Conservation (phyloP, 2,888 invertebrate species). For the Polyploca ridens region DNA sequence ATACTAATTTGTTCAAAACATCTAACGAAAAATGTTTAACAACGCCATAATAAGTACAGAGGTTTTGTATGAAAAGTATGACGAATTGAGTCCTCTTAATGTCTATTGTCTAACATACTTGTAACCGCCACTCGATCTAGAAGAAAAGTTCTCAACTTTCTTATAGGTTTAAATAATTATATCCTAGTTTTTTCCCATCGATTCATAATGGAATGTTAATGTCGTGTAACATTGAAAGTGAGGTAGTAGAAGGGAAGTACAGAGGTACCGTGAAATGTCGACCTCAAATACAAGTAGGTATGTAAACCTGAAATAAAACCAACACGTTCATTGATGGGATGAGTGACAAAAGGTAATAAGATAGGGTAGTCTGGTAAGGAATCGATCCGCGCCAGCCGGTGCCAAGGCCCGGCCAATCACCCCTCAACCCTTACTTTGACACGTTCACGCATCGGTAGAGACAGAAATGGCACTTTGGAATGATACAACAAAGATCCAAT, state of each 20-base stretch:
- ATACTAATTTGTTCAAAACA: no score
- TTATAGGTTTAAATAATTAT: no score
- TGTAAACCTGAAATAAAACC: constrained; percentile 29
- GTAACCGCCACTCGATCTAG: no score
- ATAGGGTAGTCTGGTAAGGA: constrained; percentile 46
- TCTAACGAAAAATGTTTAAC: no score
- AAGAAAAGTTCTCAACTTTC: no score
- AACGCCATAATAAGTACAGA: no score
- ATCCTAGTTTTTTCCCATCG: no score
- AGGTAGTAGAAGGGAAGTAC: not conserved
- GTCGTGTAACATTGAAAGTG: not conserved
- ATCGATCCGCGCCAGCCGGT: constrained; percentile 75
- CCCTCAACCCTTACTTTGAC: constrained; percentile 52
- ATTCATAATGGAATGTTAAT: no score
- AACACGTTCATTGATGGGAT: constrained; percentile 48
- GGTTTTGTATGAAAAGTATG: no score
- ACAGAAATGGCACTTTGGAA: not conserved
- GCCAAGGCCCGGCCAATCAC: constrained; percentile 74
- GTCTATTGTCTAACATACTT: no score
- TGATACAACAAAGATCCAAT: constrained; percentile 1
- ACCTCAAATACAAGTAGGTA: not conserved
- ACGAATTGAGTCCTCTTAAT: no score
- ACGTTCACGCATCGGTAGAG: constrained; percentile 42
- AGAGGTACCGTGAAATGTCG: not conserved
- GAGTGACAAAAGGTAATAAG: constrained; percentile 64